phyloP scores from a whole-genome alignment of 1,140 invertebrate genomes.

The Teleogryllus occipitalis region DNA sequence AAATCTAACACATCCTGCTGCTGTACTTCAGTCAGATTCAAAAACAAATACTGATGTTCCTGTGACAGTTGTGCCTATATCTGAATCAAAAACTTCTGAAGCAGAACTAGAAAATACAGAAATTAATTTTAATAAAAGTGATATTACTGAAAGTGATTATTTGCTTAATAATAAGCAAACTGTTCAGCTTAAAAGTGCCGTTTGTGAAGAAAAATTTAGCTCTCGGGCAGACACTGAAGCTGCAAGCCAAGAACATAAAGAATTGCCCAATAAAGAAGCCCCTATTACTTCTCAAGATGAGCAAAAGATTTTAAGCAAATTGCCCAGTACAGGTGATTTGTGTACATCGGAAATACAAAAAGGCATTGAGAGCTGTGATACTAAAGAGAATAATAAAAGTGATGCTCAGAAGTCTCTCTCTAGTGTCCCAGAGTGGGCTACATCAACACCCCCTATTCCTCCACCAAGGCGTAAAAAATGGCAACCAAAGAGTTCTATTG shows the following conservation, averaged over 20 bases:
- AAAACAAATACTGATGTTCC: not conserved
- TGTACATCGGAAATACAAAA: not conserved
- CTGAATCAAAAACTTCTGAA: not conserved
- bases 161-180: not conserved
- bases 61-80: not conserved
- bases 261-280: not conserved
- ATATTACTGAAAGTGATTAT: not conserved
- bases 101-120: not conserved
- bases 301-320: not conserved
- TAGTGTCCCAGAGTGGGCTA: not conserved
- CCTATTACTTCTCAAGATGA: not conserved
- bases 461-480: slow-evolving; percentile 17
- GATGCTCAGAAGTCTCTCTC: not conserved
- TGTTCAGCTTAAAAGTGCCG: too few relatives aligned
- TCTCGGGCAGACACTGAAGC: not conserved
- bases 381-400: not conserved
- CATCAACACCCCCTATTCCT: slow-evolving; percentile 11
- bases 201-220: not conserved
- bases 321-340: not conserved
- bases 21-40: not conserved
- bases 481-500: not conserved
- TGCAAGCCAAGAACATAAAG: not conserved
- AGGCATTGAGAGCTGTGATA: not conserved
- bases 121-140: not conserved
- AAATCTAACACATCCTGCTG: not conserved